These are phyloP conservation scores for Notocelia uddmanniana DNA, from an alignment of 2,888 invertebrate species.

Conservation along the genomic window DNA sequence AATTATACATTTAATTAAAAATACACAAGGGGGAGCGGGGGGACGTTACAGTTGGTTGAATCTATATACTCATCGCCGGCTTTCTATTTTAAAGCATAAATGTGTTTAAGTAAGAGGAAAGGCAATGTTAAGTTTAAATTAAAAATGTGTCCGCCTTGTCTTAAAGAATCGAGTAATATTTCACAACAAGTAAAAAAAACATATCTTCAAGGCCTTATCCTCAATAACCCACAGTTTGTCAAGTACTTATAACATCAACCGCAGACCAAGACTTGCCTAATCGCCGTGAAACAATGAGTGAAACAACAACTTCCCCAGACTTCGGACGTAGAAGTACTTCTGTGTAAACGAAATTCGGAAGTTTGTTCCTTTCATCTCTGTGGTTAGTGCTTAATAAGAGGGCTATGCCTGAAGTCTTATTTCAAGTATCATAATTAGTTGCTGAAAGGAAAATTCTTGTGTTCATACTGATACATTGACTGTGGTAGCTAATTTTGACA, in stretches of 20 bases:
- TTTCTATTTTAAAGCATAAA: too few relatives aligned
- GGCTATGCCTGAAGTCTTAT: background rate
- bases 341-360: slow-evolving; percentile 11
- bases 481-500: background rate
- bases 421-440: background rate
- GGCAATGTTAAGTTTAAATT: too few relatives aligned
- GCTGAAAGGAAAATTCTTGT: background rate
- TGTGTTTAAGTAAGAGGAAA: too few relatives aligned
- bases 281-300: slow-evolving; percentile 30
- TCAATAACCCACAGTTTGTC: slow-evolving; percentile 31
- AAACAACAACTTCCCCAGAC: slow-evolving; percentile 24
- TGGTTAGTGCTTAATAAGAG: background rate
- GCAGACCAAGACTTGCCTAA: slow-evolving; percentile 28
- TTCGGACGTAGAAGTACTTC: background rate
- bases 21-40: too few relatives aligned
- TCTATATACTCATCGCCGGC: too few relatives aligned
- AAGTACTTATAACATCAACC: slow-evolving; percentile 38
- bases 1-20: too few relatives aligned
- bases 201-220: slow-evolving; percentile 1
- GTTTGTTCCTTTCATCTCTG: background rate
- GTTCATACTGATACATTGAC: background rate
- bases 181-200: slow-evolving; percentile 25
- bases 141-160: background rate
- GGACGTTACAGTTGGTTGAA: too few relatives aligned
- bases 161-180: background rate